phyloP scores from a whole-genome alignment of 2,797 vertebrate species.

The Periophthalmus magnuspinnatus region DNA sequence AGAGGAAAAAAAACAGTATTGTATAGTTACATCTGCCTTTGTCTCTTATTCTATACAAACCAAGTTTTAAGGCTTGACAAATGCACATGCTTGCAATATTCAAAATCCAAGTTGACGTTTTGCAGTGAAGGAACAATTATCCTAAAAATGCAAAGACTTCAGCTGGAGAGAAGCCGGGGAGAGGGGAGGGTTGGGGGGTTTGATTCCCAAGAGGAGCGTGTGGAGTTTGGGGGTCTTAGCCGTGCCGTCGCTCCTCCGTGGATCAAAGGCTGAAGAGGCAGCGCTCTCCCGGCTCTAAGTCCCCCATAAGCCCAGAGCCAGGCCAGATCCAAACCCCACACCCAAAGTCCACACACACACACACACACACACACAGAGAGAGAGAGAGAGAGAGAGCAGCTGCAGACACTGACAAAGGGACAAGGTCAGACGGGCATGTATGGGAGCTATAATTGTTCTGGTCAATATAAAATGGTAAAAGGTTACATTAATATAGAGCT shows the following conservation, averaged over 20 bases:
- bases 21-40: too few species aligned
- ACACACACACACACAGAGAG: too few species aligned
- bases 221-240: conserved; percentile 58
- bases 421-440: conserved; percentile 42
- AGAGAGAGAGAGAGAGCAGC: conserved; percentile 65
- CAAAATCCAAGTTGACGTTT: not conserved
- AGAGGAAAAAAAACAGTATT: too few species aligned
- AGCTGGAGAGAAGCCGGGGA: not conserved
- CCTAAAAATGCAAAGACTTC: not conserved
- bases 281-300: conserved; percentile 64
- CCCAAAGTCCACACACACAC: too few species aligned
- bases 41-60: too few species aligned
- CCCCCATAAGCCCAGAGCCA: conserved; percentile 68
- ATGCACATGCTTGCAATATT: not conserved
- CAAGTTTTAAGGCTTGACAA: too few species aligned
- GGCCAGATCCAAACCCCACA: conserved; percentile 61
- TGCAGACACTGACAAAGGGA: conserved; percentile 68
- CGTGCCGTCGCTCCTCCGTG: conserved; percentile 44
- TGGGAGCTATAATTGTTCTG: too few species aligned
- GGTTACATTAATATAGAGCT: too few species aligned
- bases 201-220: conserved; percentile 40
- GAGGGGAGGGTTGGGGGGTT: not conserved
- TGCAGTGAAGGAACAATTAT: not conserved
- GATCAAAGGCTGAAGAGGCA: conserved; percentile 71
- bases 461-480: too few species aligned